Evolutionary conservation across 1,140 invertebrate species (phyloP).

Genomic region (Diorhabda carinulata): DNA sequence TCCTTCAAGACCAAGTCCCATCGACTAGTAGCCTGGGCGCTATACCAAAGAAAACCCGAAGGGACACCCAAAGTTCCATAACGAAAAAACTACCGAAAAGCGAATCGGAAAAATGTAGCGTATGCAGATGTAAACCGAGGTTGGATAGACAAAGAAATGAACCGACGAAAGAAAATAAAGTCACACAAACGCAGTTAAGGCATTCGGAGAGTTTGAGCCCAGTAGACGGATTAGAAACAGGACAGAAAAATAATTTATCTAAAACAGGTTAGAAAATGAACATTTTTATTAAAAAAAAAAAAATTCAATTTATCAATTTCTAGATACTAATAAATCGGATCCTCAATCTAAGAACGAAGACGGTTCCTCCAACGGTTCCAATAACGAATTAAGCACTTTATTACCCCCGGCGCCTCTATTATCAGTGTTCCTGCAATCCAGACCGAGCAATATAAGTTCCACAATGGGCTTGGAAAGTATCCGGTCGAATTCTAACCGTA

Average conservation of each 20-base stretch:
- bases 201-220: constrained; percentile 31
- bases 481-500: not conserved
- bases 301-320: not conserved
- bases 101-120: constrained; percentile 43
- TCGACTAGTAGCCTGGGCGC: constrained; percentile 59
- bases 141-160: constrained; percentile 27
- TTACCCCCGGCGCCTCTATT: constrained; percentile 56
- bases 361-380: constrained; percentile 56
- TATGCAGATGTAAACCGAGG: constrained; percentile 19
- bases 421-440: constrained; percentile 60
- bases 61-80: constrained; percentile 24
- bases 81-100: constrained; percentile 38
- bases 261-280: too few species aligned
- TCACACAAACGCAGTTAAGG: constrained; percentile 38
- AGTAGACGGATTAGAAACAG: constrained; percentile 44
- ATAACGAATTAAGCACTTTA: constrained; percentile 60
- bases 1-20: constrained; percentile 43
- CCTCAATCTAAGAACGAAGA: constrained; percentile 31
- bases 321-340: constrained; percentile 19
- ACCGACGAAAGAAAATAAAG: constrained; percentile 42
- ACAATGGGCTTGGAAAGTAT: not conserved
- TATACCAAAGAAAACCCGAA: constrained; percentile 63
- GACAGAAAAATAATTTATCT: too few species aligned
- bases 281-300: too few species aligned
- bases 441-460: constrained; percentile 38